Evolutionary conservation across 2,113 vertebrate genomes (phyloP).

Genomic region (Elaphurus davidianus): DNA sequence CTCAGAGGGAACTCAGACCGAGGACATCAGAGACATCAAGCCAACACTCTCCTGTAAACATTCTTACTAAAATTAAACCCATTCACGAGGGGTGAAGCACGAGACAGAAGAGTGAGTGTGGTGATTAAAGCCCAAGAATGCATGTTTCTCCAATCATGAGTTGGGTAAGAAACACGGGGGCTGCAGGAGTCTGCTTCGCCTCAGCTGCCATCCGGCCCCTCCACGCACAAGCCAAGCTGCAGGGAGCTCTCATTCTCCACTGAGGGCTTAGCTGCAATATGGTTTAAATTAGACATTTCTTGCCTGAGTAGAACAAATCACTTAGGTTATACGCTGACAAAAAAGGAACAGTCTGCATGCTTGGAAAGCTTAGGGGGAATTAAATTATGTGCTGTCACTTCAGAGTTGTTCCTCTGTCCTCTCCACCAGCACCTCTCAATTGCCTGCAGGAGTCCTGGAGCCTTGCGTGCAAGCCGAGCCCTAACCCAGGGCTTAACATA

Average conservation of each 20-base stretch:
- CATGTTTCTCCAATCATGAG: neutral
- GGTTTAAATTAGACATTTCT: slow-evolving; percentile 65
- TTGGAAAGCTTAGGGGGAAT: slow-evolving; percentile 71
- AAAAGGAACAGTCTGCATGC: slow-evolving; percentile 66
- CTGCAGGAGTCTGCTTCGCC: neutral
- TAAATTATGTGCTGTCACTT: slow-evolving; percentile 80
- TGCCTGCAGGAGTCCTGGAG: slow-evolving; percentile 76
- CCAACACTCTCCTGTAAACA: neutral
- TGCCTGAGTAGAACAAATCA: slow-evolving; percentile 69
- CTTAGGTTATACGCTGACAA: slow-evolving; percentile 60
- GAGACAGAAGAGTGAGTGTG: neutral
- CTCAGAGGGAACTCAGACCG: neutral
- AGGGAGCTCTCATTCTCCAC: slow-evolving; percentile 2
- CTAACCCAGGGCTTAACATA: slow-evolving; percentile 87
- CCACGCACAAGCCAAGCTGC: neutral
- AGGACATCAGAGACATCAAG: accelerated
- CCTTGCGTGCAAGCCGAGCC: slow-evolving; percentile 87
- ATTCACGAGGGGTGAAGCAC: neutral
- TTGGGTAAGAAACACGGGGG: neutral
- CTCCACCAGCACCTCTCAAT: slow-evolving; percentile 77
- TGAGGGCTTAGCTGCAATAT: slow-evolving; percentile 50
- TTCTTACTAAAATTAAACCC: slow-evolving; percentile 2
- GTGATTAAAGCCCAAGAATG: neutral
- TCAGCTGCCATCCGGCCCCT: neutral
- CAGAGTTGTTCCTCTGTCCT: slow-evolving; percentile 77